Evolutionary conservation across 2,797 vertebrate species (phyloP).

Genomic region (Pseudochromis fuscus): DNA sequence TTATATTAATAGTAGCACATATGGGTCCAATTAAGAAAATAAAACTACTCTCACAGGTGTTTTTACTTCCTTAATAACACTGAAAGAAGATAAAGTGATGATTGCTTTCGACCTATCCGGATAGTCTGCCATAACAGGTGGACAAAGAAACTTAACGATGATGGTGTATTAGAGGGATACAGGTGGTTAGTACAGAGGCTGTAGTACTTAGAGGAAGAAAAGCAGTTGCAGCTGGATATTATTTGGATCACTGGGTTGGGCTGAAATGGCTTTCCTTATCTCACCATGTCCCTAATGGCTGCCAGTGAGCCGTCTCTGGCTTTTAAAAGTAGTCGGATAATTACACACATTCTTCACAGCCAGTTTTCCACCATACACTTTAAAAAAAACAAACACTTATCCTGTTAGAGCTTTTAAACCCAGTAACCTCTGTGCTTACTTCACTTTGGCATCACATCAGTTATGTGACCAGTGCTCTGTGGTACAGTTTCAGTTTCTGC

Average conservation of each 20-base stretch:
- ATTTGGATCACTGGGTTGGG: constrained; percentile 24
- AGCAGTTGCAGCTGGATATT: constrained; percentile 1
- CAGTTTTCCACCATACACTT: constrained; percentile 11
- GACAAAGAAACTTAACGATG: neutral
- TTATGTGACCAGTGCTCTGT: neutral
- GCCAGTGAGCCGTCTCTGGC: constrained; percentile 36
- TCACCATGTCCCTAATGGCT: constrained; percentile 39
- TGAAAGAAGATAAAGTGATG: neutral
- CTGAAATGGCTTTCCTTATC: constrained; percentile 46
- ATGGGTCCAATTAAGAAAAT: neutral
- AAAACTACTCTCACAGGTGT: neutral
- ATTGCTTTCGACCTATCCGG: neutral
- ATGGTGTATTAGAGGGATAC: neutral
- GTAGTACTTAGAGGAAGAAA: neutral
- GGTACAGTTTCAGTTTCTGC: neutral
- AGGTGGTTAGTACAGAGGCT: neutral
- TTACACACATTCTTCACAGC: constrained; percentile 40
- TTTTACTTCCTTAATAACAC: neutral
- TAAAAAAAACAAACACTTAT: constrained; percentile 56
- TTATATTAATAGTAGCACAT: neutral
- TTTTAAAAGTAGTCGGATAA: constrained; percentile 47
- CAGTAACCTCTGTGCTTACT: constrained; percentile 5
- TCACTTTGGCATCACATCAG: neutral
- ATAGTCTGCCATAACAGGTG: neutral
- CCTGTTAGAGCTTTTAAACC: constrained; percentile 37